Conservation (phyloP, 2,888 invertebrate genomes). For the Rotaria sp. region DNA sequence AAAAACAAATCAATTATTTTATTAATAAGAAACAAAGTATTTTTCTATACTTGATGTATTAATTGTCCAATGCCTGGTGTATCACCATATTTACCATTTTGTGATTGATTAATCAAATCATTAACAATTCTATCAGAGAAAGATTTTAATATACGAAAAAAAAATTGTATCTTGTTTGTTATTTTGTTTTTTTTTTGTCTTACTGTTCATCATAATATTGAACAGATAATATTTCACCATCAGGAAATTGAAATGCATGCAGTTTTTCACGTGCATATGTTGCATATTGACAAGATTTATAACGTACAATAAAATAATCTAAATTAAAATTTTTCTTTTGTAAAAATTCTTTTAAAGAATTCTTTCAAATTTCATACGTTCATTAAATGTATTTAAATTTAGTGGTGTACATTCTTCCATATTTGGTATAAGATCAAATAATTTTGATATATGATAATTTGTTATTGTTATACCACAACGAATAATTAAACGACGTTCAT, state of each 20-base stretch:
- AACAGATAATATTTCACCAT: conserved; percentile 72
- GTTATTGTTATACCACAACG: conserved; percentile 32
- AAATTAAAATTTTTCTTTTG: conserved; percentile 20
- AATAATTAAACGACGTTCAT: neutral
- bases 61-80: conserved; percentile 23
- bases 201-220: conserved; percentile 59
- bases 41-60: neutral
- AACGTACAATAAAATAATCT: conserved; percentile 64
- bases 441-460: conserved; percentile 60
- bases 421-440: conserved; percentile 79
- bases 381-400: conserved; percentile 46
- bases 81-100: conserved; percentile 12
- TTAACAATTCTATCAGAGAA: neutral
- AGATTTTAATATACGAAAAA: neutral
- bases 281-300: conserved; percentile 66
- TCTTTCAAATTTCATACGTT: neutral
- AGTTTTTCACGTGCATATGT: conserved; percentile 74
- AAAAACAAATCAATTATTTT: neutral
- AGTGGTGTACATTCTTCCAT: conserved; percentile 58
- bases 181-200: neutral
- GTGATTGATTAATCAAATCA: conserved; percentile 6
- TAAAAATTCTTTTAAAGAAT: too few species aligned
- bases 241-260: conserved; percentile 83
- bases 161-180: neutral
- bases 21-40: neutral